Base-by-base conservation (phyloP, 2,888 invertebrate genomes). In the Tinea trinotella region DNA sequence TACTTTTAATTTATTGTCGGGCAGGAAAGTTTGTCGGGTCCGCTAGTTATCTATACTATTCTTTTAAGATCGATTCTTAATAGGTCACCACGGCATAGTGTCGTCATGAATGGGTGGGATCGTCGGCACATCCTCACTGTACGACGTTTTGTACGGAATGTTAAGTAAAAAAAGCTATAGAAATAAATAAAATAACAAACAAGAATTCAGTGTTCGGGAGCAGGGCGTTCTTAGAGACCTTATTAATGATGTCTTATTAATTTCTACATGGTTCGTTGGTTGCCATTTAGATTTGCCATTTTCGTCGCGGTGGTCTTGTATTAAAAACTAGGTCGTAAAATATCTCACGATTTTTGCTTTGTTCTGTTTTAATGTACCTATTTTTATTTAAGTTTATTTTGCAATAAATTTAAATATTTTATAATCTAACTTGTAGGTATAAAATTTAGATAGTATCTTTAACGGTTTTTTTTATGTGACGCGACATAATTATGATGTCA, bases 131-230 rank as follows among this genome's bases (percentile, higher is more conserved):
- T 74, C 76, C 82, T 78, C 82, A 82, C 82, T 83, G 50, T 22
- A 84, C 81, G 83, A 79, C 79, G 79, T 83, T 84, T 84, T 83
- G 85, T 85, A 74, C 71, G 84, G 85, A 85, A 85, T 85, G 85
- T 69, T 74, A 74, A 79, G 74, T 84, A 82, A 85, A 85, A 85
- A 83, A 85, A 22, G 1, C 34, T 44, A 46, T 48, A 52, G 22
- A 40, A 53, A 57, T 36, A 55, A 57, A 57, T 55, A 57, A 57
- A 53, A 54, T 68, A 72, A 78, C 71, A 65, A 65, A 70, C 71
- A 71, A 72, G 50, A 50, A 24, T 24, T 79, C 71, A 69, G 64
- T 70, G 68, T 71, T 75, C 68, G 72, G 76, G 70, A 78, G 76
- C 72, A 71, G 75, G 18, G 54, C 77, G 76, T 75, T 79, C n/a